Percentiles rank a stretch among this genome's conserved stretches.
These are phyloP conservation scores for Hoplostethus atlanticus DNA, from an alignment of 2,797 vertebrate genomes.

Conservation along the genomic window DNA sequence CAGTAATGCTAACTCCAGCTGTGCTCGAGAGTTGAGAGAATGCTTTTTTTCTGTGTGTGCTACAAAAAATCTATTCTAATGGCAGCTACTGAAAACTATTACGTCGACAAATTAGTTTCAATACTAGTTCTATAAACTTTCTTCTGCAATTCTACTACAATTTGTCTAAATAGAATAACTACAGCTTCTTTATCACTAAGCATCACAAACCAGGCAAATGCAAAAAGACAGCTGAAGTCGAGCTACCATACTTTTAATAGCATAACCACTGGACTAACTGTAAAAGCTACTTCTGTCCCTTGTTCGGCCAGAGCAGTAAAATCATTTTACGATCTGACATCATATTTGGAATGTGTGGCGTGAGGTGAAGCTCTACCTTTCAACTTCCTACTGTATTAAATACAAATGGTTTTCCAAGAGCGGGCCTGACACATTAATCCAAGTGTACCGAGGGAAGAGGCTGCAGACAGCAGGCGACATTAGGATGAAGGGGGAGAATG, in stretches of 20 bases:
- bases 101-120: constrained; percentile 49
- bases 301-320: constrained; percentile 68
- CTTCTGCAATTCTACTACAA: constrained; percentile 37
- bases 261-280: constrained; percentile 61
- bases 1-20: constrained; percentile 49
- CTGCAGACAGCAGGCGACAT: constrained; percentile 18
- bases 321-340: constrained; percentile 70
- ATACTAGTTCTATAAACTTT: constrained; percentile 38
- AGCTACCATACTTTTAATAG: constrained; percentile 62
- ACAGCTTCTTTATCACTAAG: constrained; percentile 29
- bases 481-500: neutral
- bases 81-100: constrained; percentile 43
- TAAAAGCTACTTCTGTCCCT: constrained; percentile 61
- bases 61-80: constrained; percentile 22
- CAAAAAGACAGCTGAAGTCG: constrained; percentile 45
- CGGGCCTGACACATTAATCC: constrained; percentile 23
- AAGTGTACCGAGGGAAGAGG: constrained; percentile 9
- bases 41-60: constrained; percentile 36
- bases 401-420: constrained; percentile 40
- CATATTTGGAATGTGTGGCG: constrained; percentile 68
- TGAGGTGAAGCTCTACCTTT: constrained; percentile 43
- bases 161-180: constrained; percentile 46
- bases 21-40: constrained; percentile 26
- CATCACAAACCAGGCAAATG: constrained; percentile 50
- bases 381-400: constrained; percentile 45